Evolutionary conservation across 2,797 vertebrate species (phyloP).

Genomic region (Eutrigla gurnardus): DNA sequence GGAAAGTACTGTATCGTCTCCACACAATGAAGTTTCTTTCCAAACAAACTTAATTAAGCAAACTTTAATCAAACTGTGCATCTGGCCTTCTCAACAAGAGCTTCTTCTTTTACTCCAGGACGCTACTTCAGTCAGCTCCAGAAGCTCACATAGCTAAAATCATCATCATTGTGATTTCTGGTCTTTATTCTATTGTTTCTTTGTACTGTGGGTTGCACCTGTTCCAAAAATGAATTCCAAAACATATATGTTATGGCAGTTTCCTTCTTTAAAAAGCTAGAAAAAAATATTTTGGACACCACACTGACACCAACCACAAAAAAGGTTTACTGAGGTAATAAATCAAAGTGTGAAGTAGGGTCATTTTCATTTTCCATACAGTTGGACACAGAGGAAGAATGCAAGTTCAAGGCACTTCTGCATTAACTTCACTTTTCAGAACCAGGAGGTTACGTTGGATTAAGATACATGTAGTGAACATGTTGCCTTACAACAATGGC

Average conservation of each 20-base stretch:
- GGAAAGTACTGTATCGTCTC: slow-evolving; percentile 5
- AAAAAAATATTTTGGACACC: too few relatives aligned
- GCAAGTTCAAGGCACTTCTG: neutral
- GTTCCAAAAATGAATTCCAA: neutral
- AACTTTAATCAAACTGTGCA: slow-evolving; percentile 54
- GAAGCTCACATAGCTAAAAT: neutral
- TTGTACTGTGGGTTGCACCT: neutral
- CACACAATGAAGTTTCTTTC: slow-evolving; percentile 8
- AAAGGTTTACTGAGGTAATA: too few relatives aligned
- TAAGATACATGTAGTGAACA: neutral
- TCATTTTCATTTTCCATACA: too few relatives aligned
- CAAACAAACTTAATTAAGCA: slow-evolving; percentile 39
- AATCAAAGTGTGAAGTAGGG: too few relatives aligned
- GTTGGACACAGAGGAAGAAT: neutral
- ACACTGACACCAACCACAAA: too few relatives aligned
- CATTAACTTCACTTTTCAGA: neutral
- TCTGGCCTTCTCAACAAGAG: slow-evolving; percentile 21
- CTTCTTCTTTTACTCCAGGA: slow-evolving; percentile 4
- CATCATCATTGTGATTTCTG: too few relatives aligned
- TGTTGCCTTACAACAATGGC: neutral
- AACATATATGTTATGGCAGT: neutral
- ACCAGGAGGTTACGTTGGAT: too few relatives aligned
- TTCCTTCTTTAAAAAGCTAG: too few relatives aligned
- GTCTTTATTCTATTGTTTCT: neutral
- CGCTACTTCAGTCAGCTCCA: slow-evolving; percentile 3